Percentiles rank a stretch among this genome's conserved stretches.
phyloP scores from a whole-genome alignment of 2,888 invertebrate genomes.

The Eupeodes luniger region DNA sequence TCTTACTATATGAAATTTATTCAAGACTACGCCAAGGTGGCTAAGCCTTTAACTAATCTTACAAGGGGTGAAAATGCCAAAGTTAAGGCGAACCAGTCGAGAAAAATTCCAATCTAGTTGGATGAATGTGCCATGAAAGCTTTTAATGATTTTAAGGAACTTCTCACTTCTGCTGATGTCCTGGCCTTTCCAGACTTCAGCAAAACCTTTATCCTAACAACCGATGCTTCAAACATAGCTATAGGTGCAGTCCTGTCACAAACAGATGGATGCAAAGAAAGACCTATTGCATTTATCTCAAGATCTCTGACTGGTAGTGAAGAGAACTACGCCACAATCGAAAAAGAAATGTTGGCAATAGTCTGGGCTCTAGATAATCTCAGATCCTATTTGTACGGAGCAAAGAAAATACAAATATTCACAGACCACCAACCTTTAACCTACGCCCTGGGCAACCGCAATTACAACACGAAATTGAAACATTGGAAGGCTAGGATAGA shows the following conservation, averaged over 20 bases:
- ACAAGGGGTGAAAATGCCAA: too few relatives aligned
- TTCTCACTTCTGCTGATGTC: neutral
- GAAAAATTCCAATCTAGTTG: too few relatives aligned
- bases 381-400: conserved; percentile 81
- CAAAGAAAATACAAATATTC: conserved; percentile 59
- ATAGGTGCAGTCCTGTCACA: conserved; percentile 79
- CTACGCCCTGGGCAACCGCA: conserved; percentile 10
- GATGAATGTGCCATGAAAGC: too few relatives aligned
- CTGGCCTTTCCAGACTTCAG: neutral
- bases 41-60: neutral
- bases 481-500: conserved; percentile 43
- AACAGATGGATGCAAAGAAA: conserved; percentile 75
- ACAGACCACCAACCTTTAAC: conserved; percentile 71
- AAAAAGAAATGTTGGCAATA: conserved; percentile 14
- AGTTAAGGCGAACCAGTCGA: too few relatives aligned
- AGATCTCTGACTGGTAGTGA: conserved; percentile 75
- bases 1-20: neutral
- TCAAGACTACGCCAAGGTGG: neutral
- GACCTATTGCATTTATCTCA: conserved; percentile 51
- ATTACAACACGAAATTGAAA: neutral
- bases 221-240: conserved; percentile 78
- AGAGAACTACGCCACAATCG: conserved; percentile 62
- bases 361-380: conserved; percentile 57
- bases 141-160: too few relatives aligned
- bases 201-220: conserved; percentile 62